Evolutionary conservation across 2,888 invertebrate genomes (phyloP).

Genomic region (Tetramorium bicarinatum): DNA sequence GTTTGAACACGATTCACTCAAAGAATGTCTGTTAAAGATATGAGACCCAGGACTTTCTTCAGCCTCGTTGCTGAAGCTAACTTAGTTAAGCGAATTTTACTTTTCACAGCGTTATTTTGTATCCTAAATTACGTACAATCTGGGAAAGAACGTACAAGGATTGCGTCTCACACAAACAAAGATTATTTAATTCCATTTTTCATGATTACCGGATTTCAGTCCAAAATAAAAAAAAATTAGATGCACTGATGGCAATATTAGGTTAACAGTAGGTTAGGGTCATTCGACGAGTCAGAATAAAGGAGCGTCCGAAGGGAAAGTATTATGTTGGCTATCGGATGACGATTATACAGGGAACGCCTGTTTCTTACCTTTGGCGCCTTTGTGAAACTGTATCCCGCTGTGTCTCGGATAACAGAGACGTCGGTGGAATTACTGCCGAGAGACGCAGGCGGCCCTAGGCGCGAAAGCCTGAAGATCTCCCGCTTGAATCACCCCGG

Average conservation of each 20-base stretch:
- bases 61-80: background rate
- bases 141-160: background rate
- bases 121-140: background rate
- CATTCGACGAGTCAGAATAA: slow-evolving; percentile 7
- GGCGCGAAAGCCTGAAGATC: slow-evolving; percentile 44
- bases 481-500: slow-evolving; percentile 47
- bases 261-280: slow-evolving; percentile 12
- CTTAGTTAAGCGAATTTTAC: slow-evolving; percentile 13
- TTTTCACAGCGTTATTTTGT: background rate
- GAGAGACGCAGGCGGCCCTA: slow-evolving; percentile 39
- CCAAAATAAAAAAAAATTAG: background rate
- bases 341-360: slow-evolving; percentile 47
- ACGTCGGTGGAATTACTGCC: slow-evolving; percentile 53
- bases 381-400: slow-evolving; percentile 54
- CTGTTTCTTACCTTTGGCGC: slow-evolving; percentile 48
- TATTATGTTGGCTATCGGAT: slow-evolving; percentile 53
- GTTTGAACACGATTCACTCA: slow-evolving; percentile 30
- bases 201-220: background rate
- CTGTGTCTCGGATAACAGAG: slow-evolving; percentile 55
- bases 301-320: slow-evolving; percentile 36
- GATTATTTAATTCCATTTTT: slow-evolving; percentile 1
- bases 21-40: slow-evolving; percentile 17
- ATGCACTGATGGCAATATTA: slow-evolving; percentile 22
- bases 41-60: background rate
- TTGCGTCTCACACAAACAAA: background rate